Base-by-base conservation (phyloP, 2,888 invertebrate species). In the Pseudoips prasinana region DNA sequence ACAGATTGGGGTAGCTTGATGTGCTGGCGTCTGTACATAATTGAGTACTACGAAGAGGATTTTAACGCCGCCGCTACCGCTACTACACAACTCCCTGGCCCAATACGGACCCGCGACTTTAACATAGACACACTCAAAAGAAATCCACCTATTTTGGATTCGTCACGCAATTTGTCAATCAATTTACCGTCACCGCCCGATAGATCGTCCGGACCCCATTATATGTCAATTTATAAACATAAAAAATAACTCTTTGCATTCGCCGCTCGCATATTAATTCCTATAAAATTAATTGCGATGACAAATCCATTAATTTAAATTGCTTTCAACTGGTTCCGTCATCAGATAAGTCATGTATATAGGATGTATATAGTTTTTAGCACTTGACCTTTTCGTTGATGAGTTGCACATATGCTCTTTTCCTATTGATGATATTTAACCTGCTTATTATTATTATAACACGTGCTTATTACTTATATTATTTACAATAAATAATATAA, bases 131-230 rank as follows among this genome's bases (percentile, higher is more conserved):
- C 82, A 82, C 78, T 77, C 74, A 78, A 79, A 82, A 86, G 84
- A 85, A 78, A 85, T 84, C 84, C 82, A 83, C 84, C 87, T 75
- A 87, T 87, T 86, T 87, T 55, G 74, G 71, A 88, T 88, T 88
- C 80, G 88, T 81, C 86, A 87, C 84, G 86, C 87, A 81, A 83
- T 88, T 87, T 83, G 85, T 88, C 86, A 86, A 87, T 87, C 84
- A 84, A 82, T 85, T 74, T 66, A 63, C 75, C 76, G 81, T 87
- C 85, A 77, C 77, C 74, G 74, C 65, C 62, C 64, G 59, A 73
- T 69, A 78, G 71, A 80, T 76, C 76, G 74, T 69, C 72, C 67
- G 60, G 60, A 66, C 67, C 76, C 79, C 71, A 85, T 86, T 86
- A 78, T 74, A 80, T 85, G 86, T 85, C 86, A 84, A 83, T 84